Evolutionary conservation across 2,888 invertebrate species (phyloP).

Genomic region (Geophilus truncorum): DNA sequence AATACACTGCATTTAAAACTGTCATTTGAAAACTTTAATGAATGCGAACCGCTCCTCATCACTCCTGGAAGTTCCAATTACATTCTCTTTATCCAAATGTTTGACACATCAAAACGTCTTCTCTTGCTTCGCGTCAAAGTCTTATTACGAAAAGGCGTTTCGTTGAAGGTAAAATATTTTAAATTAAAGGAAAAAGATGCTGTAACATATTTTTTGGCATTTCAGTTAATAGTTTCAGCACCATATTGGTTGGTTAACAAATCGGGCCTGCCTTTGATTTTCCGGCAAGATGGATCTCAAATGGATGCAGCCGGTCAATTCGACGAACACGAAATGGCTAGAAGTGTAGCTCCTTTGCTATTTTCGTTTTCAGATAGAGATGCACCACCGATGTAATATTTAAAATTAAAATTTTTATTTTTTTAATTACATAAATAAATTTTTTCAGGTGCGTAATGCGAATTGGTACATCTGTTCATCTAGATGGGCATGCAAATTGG

Average conservation of each 20-base stretch:
- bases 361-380: constrained; percentile 91
- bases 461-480: constrained; percentile 65
- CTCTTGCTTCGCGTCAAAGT: constrained; percentile 69
- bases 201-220: background rate
- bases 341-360: constrained; percentile 84
- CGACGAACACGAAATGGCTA: constrained; percentile 88
- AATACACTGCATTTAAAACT: constrained; percentile 60
- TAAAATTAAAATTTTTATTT: background rate
- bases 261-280: constrained; percentile 90
- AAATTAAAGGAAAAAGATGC: background rate
- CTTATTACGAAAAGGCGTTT: constrained; percentile 57
- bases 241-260: constrained; percentile 95
- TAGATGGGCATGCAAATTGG: constrained; percentile 62
- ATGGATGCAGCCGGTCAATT: constrained; percentile 78
- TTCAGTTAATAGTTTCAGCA: constrained; percentile 68
- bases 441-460: constrained; percentile 52
- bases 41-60: constrained; percentile 60
- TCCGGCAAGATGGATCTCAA: constrained; percentile 70
- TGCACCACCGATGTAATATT: constrained; percentile 54
- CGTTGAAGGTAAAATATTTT: constrained; percentile 53
- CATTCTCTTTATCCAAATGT: constrained; percentile 64
- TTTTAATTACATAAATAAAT: background rate
- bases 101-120: constrained; percentile 66
- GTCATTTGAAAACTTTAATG: constrained; percentile 76
- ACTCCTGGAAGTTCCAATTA: constrained; percentile 52